These are phyloP conservation scores for Himalopsyche japonica DNA, from an alignment of 2,888 invertebrate genomes.

Conservation along the genomic window DNA sequence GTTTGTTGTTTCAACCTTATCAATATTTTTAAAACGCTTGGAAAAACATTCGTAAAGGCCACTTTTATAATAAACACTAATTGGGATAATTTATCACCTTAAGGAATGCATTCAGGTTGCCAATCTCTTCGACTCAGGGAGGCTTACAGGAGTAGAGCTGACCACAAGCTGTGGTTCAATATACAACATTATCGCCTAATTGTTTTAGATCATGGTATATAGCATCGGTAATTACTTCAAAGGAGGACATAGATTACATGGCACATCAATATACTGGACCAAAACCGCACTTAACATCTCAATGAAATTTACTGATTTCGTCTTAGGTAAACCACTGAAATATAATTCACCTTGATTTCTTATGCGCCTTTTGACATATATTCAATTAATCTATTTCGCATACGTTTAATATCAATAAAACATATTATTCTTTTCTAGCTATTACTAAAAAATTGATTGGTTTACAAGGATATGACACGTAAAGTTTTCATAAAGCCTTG, in stretches of 20 bases:
- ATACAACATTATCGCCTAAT: constrained; percentile 6
- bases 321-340: neutral
- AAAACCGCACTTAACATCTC: neutral
- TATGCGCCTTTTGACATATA: neutral
- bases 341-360: neutral
- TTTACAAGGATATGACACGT: neutral
- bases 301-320: constrained; percentile 9
- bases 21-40: too few relatives aligned
- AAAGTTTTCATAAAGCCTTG: neutral
- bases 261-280: constrained; percentile 15
- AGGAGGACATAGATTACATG: constrained; percentile 11
- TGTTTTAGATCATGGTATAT: constrained; percentile 10
- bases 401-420: neutral
- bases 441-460: neutral
- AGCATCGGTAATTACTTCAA: neutral
- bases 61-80: too few relatives aligned
- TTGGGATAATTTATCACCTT: too few relatives aligned
- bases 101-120: too few relatives aligned
- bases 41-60: too few relatives aligned
- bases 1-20: too few relatives aligned
- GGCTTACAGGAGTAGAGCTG: neutral
- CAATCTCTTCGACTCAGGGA: too few relatives aligned
- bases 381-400: neutral
- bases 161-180: neutral
- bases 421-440: neutral